Percentiles rank a stretch among this genome's conserved stretches.
These are phyloP conservation scores for Teinopalpus imperialis DNA, from an alignment of 2,888 invertebrate species.

Conservation along the genomic window DNA sequence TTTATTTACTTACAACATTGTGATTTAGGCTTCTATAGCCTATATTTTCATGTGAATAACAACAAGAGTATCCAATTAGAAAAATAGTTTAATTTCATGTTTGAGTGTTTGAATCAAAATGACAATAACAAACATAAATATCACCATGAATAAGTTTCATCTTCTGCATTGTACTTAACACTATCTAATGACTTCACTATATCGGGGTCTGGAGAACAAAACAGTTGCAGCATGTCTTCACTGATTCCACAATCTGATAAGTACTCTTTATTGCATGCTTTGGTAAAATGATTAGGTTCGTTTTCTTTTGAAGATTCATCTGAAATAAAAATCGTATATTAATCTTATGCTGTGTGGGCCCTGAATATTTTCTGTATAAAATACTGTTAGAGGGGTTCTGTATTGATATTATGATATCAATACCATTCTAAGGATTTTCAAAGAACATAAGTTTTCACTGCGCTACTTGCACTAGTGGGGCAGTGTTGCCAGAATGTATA, in stretches of 20 bases:
- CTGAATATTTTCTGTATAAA: no score
- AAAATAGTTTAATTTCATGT: conserved; percentile 31
- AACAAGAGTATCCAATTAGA: conserved; percentile 2
- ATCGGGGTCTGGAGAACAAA: conserved; percentile 83
- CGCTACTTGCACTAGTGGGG: no score
- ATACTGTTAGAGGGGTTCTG: no score
- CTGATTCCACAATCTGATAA: conserved; percentile 93
- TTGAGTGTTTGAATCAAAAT: conserved; percentile 28
- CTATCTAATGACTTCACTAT: conserved; percentile 83
- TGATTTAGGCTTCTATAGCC: no score
- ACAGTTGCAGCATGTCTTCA: conserved; percentile 83
- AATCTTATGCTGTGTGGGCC: no score
- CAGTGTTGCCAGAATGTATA: no score
- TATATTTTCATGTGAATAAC: conserved; percentile 20
- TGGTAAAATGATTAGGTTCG: conserved; percentile 73
- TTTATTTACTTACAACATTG: no score
- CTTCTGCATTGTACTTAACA: conserved; percentile 83
- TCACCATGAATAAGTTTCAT: conserved; percentile 80
- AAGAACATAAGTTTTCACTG: no score
- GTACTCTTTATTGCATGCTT: conserved; percentile 91
- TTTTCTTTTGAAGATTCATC: conserved; percentile 75
- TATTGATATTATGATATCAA: no score
- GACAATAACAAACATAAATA: conserved; percentile 32
- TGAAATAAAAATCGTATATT: conserved; percentile 43
- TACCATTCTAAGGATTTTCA: no score